Base-by-base conservation (phyloP, 2,888 invertebrate species). In the Macrophya annulata region DNA sequence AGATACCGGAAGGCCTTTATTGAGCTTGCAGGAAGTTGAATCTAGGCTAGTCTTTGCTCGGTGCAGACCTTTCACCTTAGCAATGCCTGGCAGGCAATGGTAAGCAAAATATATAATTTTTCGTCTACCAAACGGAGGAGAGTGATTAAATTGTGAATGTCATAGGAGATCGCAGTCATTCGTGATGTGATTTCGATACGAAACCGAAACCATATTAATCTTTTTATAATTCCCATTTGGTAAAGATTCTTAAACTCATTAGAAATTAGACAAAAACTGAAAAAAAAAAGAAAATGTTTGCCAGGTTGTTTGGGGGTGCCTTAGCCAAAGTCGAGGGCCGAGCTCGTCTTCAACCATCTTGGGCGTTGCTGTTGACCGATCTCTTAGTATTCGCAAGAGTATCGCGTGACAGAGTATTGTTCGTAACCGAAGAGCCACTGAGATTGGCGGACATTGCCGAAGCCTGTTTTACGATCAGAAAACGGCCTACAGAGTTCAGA, bases 31-130 rank as follows among this genome's bases (percentile, higher is more conserved):
- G 90, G 98, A 98, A 92, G 95, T 98, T 88, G 98, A 98, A 93
- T 97, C 97, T 91, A 95, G 98, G 90, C 95, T 98, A 92, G 98
- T 98, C 90, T 98, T 98, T 94, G 98, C 98, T 90, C 96, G 97
- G 94, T 98, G 98, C 95, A 98, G 97, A 95, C 98, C 98, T 84
- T 98, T 98, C 93, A 96, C 97, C 84, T 94, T 98, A 92, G 97
- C 96, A 90, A 96, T 97, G 89, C 96, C 97, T 82, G 97, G 97
- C 43, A 95, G 98, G 82, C 98, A 98, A 93, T 98, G 98, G 98
- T 93, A 84, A 89, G 89, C 85, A 81, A 21, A 21, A 68, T 25
- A 21, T 68, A 17, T 65, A 21, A 15, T 40, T 17, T 5, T 85
- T 31, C 68, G 37, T 40, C 40, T 51, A 62, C 65, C 9, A n/a